Evolutionary conservation across 1,140 invertebrate species (phyloP).

Genomic region (Rhagoletis pomonella): DNA sequence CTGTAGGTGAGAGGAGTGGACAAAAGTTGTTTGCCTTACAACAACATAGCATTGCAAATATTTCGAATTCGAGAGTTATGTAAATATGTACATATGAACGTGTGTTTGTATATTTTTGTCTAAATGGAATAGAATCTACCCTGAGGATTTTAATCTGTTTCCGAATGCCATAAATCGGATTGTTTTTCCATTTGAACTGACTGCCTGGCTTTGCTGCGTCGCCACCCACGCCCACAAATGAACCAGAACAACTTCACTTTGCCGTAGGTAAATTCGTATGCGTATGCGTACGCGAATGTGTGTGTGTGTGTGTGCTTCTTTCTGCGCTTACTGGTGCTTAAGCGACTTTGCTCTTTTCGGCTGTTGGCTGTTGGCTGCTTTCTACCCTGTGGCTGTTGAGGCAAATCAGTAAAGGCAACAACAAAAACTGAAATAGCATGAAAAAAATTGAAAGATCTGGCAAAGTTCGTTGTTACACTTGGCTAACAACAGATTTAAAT

Average conservation of each 20-base stretch:
- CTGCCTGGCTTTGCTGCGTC: conserved; percentile 28
- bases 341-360: not conserved
- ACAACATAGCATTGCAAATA: not conserved
- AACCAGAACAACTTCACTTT: not conserved
- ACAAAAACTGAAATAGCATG: not conserved
- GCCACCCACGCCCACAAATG: not conserved
- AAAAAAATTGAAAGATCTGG: conserved; percentile 9
- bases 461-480: conserved; percentile 40
- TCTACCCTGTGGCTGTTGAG: not conserved
- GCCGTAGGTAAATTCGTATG: not conserved
- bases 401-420: not conserved
- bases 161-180: conserved; percentile 50
- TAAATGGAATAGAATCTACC: conserved; percentile 36
- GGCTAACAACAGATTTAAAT: conserved; percentile 54
- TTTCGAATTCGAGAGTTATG: not conserved
- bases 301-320: not conserved
- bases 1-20: not conserved
- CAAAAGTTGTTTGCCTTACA: conserved; percentile 1
- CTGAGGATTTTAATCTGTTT: conserved; percentile 49
- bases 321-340: not conserved
- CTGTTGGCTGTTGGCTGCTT: not conserved
- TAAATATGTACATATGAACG: not conserved
- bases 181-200: conserved; percentile 49
- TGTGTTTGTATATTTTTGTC: not conserved
- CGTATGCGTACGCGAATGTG: not conserved